These are phyloP conservation scores for Pachyuromys duprasi DNA, from an alignment of 2,797 vertebrate genomes.

Conservation along the genomic window DNA sequence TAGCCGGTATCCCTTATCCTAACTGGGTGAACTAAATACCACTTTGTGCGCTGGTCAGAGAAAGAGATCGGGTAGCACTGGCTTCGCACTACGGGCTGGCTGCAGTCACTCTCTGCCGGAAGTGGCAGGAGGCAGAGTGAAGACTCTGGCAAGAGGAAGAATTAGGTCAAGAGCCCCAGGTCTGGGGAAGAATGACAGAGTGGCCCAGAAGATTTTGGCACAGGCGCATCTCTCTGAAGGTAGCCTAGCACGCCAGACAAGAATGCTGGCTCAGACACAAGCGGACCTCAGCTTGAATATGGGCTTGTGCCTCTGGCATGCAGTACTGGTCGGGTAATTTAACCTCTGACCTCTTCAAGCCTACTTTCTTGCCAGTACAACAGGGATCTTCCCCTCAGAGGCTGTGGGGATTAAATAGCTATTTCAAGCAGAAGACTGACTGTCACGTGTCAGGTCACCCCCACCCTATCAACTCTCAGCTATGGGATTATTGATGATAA, in stretches of 20 bases:
- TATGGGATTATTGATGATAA: not conserved
- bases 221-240: not conserved
- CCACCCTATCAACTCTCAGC: not conserved
- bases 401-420: not conserved
- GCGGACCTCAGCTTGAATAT: not conserved
- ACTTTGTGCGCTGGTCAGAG: not conserved
- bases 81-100: not conserved
- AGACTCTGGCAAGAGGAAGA: conserved; percentile 24
- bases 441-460: not conserved
- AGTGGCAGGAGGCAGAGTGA: not conserved
- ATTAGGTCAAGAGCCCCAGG: not conserved
- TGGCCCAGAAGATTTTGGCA: not conserved
- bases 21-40: conserved; percentile 14
- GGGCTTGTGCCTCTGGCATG: not conserved
- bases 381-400: not conserved
- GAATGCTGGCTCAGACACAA: not conserved
- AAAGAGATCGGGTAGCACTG: not conserved
- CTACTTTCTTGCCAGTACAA: not conserved
- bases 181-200: not conserved
- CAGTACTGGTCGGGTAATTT: not conserved
- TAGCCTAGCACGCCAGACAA: not conserved
- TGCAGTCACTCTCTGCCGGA: not conserved
- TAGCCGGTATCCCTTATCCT: not conserved
- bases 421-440: conserved; percentile 28
- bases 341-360: not conserved